Conservation (phyloP, 2,113 vertebrate genomes). For the Bungarus multicinctus region DNA sequence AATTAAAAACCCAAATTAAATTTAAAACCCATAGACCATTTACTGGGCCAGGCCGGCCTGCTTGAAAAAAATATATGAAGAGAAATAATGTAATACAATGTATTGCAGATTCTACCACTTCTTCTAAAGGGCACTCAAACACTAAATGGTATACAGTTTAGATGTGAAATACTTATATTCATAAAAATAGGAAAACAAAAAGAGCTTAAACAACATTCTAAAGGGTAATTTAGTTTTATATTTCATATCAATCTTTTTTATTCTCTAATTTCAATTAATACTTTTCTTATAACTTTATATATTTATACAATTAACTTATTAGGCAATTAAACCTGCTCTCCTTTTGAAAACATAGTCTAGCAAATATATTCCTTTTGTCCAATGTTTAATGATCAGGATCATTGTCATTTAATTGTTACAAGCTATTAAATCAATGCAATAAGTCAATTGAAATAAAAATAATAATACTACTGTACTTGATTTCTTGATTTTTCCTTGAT, state of each 20-base stretch:
- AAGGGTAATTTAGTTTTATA: neutral
- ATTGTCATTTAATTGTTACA: neutral
- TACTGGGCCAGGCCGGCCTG: too few relatives aligned
- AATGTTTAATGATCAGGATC: fast-evolving
- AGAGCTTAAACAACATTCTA: neutral
- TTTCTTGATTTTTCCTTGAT: neutral
- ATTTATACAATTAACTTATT: neutral
- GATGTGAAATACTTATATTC: neutral
- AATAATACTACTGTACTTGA: neutral
- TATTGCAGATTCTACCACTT: neutral
- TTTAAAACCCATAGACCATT: too few relatives aligned
- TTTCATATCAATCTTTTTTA: neutral
- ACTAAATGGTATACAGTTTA: neutral
- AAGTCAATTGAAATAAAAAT: neutral
- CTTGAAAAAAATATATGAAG: too few relatives aligned
- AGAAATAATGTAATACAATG: neutral
- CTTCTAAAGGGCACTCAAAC: neutral
- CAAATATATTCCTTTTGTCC: neutral
- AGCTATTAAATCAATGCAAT: neutral
- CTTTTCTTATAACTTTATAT: neutral
- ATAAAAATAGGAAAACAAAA: neutral
- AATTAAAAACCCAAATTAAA: too few relatives aligned
- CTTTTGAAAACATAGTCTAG: neutral
- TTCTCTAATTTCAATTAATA: neutral
- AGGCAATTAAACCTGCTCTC: neutral